Evolutionary conservation across 37 sponge, comb jelly and placozoan genomes (phyloP).

Genomic region (Ephydatia muelleri): DNA sequence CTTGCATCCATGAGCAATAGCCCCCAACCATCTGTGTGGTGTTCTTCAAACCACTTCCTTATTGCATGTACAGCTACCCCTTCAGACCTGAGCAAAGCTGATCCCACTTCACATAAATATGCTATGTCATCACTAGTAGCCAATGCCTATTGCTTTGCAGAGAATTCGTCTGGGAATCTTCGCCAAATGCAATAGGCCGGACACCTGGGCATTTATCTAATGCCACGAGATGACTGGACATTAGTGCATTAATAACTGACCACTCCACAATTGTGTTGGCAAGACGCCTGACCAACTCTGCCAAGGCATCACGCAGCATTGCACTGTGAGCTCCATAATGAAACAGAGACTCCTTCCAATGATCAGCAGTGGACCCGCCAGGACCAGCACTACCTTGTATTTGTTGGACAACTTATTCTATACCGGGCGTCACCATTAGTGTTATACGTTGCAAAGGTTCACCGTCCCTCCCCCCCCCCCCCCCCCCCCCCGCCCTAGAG

Average conservation of each 20-base stretch:
- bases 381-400: slow-evolving; percentile 32
- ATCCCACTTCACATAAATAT: not conserved
- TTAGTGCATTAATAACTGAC: slow-evolving; percentile 11
- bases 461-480: too few relatives aligned
- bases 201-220: slow-evolving; percentile 13
- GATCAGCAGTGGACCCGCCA: slow-evolving; percentile 12
- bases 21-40: not conserved
- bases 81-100: slow-evolving; percentile 23
- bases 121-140: not conserved
- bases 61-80: slow-evolving; percentile 15
- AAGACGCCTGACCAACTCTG: slow-evolving; percentile 9
- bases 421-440: too few relatives aligned
- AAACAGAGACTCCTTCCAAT: slow-evolving; percentile 17
- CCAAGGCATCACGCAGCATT: slow-evolving; percentile 29
- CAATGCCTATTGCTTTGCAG: slow-evolving; percentile 26
- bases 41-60: slow-evolving; percentile 3
- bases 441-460: too few relatives aligned
- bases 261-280: slow-evolving; percentile 31
- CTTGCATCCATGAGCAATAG: slow-evolving; percentile 20
- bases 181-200: slow-evolving; percentile 6
- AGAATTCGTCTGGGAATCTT: slow-evolving; percentile 28
- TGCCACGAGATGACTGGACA: slow-evolving; percentile 4
- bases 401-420: slow-evolving; percentile 1
- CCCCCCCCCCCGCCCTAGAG: too few relatives aligned
- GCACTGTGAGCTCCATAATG: slow-evolving; percentile 24